Evolutionary conservation across 2,113 vertebrate species (phyloP).

Genomic region (Colistium nudipinnis): DNA sequence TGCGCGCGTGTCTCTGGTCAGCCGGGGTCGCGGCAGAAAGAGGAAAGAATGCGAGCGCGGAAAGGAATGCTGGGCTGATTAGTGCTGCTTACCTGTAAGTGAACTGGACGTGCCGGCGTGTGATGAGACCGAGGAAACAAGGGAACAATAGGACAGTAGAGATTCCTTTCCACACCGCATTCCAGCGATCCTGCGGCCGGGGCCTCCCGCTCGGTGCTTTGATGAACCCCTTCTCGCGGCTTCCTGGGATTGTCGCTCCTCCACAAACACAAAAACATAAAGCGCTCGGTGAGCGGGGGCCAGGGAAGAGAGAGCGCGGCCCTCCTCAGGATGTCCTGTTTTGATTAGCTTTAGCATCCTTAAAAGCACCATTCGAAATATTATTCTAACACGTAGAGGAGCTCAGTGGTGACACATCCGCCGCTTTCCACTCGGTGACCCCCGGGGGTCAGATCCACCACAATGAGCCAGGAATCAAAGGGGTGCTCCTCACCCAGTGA

Average conservation of each 20-base stretch:
- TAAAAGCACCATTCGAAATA: conserved; percentile 94
- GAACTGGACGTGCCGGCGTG: conserved; percentile 77
- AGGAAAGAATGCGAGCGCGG: conserved; percentile 70
- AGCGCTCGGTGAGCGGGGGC: conserved; percentile 71
- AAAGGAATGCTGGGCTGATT: conserved; percentile 80
- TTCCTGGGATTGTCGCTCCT: conserved; percentile 99
- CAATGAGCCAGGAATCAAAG: conserved; percentile 77
- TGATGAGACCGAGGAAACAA: conserved; percentile 89
- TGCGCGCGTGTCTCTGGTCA: conserved; percentile 56
- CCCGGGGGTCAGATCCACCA: conserved; percentile 62
- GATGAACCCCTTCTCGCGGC: conserved; percentile 94
- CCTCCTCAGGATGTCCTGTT: conserved; percentile 99
- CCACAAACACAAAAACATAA: conserved; percentile 86
- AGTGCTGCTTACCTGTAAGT: conserved; percentile 78
- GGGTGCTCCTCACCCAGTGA: conserved; percentile 66
- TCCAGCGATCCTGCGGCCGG: conserved; percentile 86
- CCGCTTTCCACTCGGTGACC: conserved; percentile 74
- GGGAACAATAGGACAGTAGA: conserved; percentile 98
- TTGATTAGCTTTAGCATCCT: conserved; percentile 98
- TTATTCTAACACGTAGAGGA: conserved; percentile 91
- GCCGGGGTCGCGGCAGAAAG: conserved; percentile 57
- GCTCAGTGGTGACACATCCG: conserved; percentile 72
- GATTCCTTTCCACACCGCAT: conserved; percentile 96
- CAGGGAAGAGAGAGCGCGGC: conserved; percentile 79
- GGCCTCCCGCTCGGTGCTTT: conserved; percentile 90